These are phyloP conservation scores for Glossosoma conforme DNA, from an alignment of 1,140 invertebrate genomes.

Conservation along the genomic window DNA sequence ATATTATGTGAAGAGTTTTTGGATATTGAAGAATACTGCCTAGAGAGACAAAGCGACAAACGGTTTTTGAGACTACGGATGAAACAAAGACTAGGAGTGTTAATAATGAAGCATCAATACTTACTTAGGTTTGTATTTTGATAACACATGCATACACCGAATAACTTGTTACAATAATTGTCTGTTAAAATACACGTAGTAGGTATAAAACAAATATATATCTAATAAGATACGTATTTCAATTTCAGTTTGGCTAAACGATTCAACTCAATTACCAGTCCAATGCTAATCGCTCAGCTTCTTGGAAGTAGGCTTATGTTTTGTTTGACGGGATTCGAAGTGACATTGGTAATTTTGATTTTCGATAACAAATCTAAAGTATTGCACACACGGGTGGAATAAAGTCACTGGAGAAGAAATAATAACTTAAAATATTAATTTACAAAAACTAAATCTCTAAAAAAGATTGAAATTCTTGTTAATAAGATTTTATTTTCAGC, in stretches of 20 bases:
- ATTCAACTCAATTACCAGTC: slow-evolving; percentile 19
- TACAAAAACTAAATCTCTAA: background rate
- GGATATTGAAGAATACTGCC: too few species aligned
- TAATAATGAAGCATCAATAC: too few species aligned
- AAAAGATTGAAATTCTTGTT: background rate
- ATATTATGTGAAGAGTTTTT: slow-evolving; percentile 24
- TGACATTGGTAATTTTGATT: slow-evolving; percentile 18
- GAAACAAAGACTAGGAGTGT: too few species aligned
- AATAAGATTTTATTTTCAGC: slow-evolving; percentile 16
- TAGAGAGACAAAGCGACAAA: too few species aligned
- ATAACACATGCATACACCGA: too few species aligned
- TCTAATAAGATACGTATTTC: slow-evolving; percentile 1
- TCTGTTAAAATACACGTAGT: too few species aligned
- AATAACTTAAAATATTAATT: background rate
- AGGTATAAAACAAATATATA: slow-evolving; percentile 1
- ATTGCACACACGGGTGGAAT: too few species aligned
- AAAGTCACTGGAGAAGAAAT: too few species aligned
- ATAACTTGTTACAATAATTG: too few species aligned
- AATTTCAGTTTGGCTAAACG: slow-evolving; percentile 15
- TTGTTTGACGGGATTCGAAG: slow-evolving; percentile 28
- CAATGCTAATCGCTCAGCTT: slow-evolving; percentile 19
- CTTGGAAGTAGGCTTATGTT: slow-evolving; percentile 23
- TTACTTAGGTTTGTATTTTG: too few species aligned
- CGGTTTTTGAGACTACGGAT: too few species aligned
- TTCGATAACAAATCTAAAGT: too few species aligned